phyloP scores from a whole-genome alignment of 2,888 invertebrate species.

The Drosophila helvetica region DNA sequence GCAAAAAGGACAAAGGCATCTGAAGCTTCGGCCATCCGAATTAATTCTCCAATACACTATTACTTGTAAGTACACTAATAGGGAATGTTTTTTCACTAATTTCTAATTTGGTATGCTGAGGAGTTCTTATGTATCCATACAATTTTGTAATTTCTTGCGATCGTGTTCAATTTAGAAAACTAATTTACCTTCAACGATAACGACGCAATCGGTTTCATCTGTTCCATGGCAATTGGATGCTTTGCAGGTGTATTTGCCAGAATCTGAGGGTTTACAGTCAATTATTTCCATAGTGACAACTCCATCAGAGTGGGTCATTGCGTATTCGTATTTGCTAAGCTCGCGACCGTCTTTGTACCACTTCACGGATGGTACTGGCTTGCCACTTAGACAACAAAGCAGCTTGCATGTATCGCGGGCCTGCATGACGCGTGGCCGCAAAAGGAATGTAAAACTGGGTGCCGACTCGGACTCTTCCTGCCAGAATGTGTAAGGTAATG shows the following conservation, averaged over 20 bases:
- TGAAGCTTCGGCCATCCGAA: too few species aligned
- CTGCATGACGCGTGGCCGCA: slow-evolving; percentile 99
- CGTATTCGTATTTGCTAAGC: slow-evolving; percentile 94
- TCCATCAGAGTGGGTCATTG: slow-evolving; percentile 96
- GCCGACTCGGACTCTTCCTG: slow-evolving; percentile 96
- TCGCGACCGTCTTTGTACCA: slow-evolving; percentile 97
- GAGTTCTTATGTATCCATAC: too few species aligned
- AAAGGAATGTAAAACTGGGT: slow-evolving; percentile 98
- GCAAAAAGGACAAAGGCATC: too few species aligned
- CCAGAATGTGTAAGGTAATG: slow-evolving; percentile 94
- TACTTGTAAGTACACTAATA: too few species aligned
- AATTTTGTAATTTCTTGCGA: not conserved
- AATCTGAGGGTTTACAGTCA: slow-evolving; percentile 96
- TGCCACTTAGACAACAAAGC: slow-evolving; percentile 97
- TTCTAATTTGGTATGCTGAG: too few species aligned
- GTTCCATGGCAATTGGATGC: slow-evolving; percentile 97
- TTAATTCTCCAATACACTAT: too few species aligned
- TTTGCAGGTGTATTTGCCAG: slow-evolving; percentile 97
- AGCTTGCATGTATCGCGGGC: slow-evolving; percentile 98
- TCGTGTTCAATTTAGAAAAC: not conserved
- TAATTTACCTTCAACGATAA: slow-evolving; percentile 94
- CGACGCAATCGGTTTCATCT: slow-evolving; percentile 97
- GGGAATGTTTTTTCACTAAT: too few species aligned
- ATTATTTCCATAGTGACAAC: slow-evolving; percentile 98
- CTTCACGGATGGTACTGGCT: slow-evolving; percentile 96